Evolutionary conservation across 2,888 invertebrate genomes (phyloP).

Genomic region (Synanthedon tipuliformis): DNA sequence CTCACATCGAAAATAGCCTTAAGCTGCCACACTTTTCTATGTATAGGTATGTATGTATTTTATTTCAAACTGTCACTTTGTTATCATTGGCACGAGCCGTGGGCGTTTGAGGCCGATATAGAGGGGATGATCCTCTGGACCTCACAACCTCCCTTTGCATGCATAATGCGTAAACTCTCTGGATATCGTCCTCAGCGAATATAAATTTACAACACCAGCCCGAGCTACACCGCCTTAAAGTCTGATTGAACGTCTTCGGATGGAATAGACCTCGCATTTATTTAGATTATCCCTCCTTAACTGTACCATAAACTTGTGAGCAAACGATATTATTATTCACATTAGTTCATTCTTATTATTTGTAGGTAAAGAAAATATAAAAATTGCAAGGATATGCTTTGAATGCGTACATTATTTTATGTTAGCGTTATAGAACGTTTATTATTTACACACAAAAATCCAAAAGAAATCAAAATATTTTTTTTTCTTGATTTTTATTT

Average conservation of each 20-base stretch:
- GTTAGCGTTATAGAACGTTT: too few species aligned
- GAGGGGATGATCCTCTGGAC: slow-evolving; percentile 22
- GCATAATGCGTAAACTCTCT: slow-evolving; percentile 42
- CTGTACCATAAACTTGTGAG: slow-evolving; percentile 14
- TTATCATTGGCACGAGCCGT: not conserved
- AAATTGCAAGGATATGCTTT: too few species aligned
- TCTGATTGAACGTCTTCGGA: slow-evolving; percentile 40
- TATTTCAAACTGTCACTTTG: not conserved
- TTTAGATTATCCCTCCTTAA: slow-evolving; percentile 39
- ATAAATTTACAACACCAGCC: slow-evolving; percentile 41
- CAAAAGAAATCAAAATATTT: too few species aligned
- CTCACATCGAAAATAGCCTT: too few species aligned
- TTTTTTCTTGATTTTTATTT: too few species aligned
- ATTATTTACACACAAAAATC: too few species aligned
- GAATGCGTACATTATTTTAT: too few species aligned
- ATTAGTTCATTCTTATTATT: slow-evolving; percentile 2
- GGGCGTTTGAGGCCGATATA: not conserved
- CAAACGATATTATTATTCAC: slow-evolving; percentile 1
- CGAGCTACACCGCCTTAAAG: slow-evolving; percentile 30
- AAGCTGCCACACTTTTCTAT: not conserved
- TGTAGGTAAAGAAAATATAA: not conserved
- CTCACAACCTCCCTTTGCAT: slow-evolving; percentile 41
- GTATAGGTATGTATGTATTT: not conserved
- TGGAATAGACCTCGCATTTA: slow-evolving; percentile 36
- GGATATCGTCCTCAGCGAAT: slow-evolving; percentile 44